Base-by-base conservation (phyloP, 2,797 vertebrate species). In the Eulemur mongoz region DNA sequence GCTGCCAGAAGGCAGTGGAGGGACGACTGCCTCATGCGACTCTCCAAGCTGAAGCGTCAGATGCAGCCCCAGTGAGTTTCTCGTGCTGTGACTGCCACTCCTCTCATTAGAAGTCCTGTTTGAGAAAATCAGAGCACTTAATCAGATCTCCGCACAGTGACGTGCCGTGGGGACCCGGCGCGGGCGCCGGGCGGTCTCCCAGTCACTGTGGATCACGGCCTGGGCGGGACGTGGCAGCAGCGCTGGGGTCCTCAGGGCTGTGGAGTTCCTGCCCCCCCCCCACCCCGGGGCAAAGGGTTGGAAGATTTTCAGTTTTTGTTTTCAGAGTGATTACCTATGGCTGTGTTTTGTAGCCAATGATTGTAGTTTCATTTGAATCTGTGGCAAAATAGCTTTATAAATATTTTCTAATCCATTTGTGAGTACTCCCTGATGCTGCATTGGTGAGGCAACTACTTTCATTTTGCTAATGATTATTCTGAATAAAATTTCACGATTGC, bases 1-100 rank as follows among this genome's bases (percentile, higher is more conserved):
- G 98, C 98, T 59, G 98, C 99, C 97, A 98, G 99, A 89, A 99
- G 98, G 95, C 98, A 99, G 93, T 99, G 99, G 98, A 98, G 99
- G 97, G 99, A 99, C 86, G 98, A 99, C 23, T 99, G 99, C 97
- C 99, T 99, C 52, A 98, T 98, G 97, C 97, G 93, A 81, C 99
- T 99, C 70, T 98, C 99, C 97, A 99, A 99, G 90, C 97, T 99
- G 98, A 99, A 99, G 98, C 98, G 98, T 75, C 98, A 99, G 91
- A 98, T 98, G 79, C 98, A 98, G 69, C 95, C 96, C 61, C 96
- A 98, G 83, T 98, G 94, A 98, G 12, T 4, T 65, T 54, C 35
- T 10, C 1, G 15, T 15, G 2, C 30, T 15, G 48, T 45, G 22
- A 0, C 35, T 22, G 8, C 38, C 54, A 52, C 48, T 73, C 57